phyloP scores from a whole-genome alignment of 2,888 invertebrate genomes.

The Nasonovia ribisnigri region DNA sequence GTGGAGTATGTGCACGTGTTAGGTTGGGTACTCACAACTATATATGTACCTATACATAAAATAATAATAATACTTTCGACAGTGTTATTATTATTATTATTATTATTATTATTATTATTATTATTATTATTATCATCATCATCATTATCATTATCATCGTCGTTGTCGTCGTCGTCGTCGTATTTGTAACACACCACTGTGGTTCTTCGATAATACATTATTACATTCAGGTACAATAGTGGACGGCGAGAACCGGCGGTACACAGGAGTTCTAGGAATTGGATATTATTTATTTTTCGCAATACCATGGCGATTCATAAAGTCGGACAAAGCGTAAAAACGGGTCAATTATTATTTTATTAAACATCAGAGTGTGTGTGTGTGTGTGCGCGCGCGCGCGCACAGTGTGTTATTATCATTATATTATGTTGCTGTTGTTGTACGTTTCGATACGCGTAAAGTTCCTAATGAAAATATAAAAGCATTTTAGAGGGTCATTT shows the following conservation, averaged over 20 bases:
- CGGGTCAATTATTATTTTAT: not conserved
- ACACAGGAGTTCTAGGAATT: not conserved
- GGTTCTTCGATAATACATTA: not conserved
- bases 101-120: not conserved
- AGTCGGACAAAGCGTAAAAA: not conserved
- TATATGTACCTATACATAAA: constrained; percentile 11
- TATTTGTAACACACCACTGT: not conserved
- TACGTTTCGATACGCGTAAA: not conserved
- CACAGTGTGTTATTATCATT: not conserved
- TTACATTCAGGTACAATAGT: not conserved
- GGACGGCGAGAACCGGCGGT: too few relatives aligned
- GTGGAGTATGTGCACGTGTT: not conserved
- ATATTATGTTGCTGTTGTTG: not conserved
- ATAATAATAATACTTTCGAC: constrained; percentile 10
- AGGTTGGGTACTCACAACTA: constrained; percentile 5
- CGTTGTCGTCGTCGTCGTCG: not conserved
- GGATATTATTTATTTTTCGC: not conserved
- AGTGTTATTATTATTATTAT: constrained; percentile 21
- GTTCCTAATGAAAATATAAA: constrained; percentile 24
- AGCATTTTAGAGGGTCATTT: constrained; percentile 35
- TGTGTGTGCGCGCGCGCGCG: not conserved
- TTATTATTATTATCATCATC: not conserved
- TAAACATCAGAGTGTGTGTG: not conserved
- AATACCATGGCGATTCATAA: not conserved
- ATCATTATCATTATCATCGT: not conserved